Conservation (phyloP, 2,113 vertebrate species). For the Cygnus atratus region DNA sequence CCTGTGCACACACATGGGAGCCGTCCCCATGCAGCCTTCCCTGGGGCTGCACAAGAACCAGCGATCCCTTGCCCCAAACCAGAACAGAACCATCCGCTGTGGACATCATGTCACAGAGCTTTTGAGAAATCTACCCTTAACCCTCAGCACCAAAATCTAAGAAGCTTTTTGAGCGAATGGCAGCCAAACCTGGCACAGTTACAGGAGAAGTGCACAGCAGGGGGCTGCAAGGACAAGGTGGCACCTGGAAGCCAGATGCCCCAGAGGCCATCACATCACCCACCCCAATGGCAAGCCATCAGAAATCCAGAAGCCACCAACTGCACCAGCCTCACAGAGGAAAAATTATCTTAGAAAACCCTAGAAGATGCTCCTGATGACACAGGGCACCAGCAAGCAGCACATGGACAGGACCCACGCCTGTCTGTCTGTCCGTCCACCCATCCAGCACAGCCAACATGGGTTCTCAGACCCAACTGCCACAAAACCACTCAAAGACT, state of each 20-base stretch:
- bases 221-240: not conserved
- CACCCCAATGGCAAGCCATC: too few relatives aligned
- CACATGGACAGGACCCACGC: fast-evolving
- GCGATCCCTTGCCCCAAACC: too few relatives aligned
- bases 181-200: not conserved
- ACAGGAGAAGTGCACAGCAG: not conserved
- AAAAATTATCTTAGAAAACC: not conserved
- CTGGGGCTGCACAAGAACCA: too few relatives aligned
- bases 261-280: too few relatives aligned
- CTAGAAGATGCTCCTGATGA: not conserved
- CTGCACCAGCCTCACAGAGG: not conserved
- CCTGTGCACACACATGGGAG: fast-evolving
- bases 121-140: not conserved
- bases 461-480: not conserved
- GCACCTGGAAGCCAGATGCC: not conserved
- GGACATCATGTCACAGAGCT: not conserved
- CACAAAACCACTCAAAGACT: not conserved
- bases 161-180: not conserved
- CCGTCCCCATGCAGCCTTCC: too few relatives aligned
- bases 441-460: fast-evolving
- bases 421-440: fast-evolving
- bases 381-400: not conserved
- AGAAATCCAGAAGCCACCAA: too few relatives aligned
- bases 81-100: too few relatives aligned
- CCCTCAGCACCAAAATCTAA: not conserved